Conservation (phyloP, 23 tunicate species). For the Diplosoma virens region DNA sequence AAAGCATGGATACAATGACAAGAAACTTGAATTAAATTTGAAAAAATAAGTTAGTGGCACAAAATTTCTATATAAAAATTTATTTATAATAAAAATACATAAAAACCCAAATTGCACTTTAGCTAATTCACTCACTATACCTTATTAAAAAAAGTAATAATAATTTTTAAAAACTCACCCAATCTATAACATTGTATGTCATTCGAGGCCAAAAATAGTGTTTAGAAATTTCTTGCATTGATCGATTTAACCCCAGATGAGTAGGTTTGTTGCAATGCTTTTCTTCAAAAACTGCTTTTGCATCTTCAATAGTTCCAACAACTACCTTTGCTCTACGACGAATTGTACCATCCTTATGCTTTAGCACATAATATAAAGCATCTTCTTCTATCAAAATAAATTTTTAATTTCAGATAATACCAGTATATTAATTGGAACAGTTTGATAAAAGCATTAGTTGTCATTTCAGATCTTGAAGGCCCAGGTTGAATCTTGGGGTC, state of each 20-base stretch:
- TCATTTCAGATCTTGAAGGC: neutral
- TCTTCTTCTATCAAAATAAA: constrained; percentile 11
- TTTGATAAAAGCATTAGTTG: neutral
- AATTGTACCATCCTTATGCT: constrained; percentile 49
- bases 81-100: too few species aligned
- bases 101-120: too few species aligned
- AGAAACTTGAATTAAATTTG: too few species aligned
- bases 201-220: constrained; percentile 67
- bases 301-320: constrained; percentile 38
- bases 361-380: constrained; percentile 33
- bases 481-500: neutral
- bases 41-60: too few species aligned
- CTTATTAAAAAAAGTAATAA: too few species aligned
- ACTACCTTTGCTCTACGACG: constrained; percentile 51
- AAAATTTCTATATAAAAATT: too few species aligned
- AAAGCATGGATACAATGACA: too few species aligned
- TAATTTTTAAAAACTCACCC: constrained; percentile 33
- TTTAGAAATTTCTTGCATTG: constrained; percentile 43
- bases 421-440: too few species aligned
- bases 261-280: constrained; percentile 26
- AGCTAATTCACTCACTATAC: too few species aligned
- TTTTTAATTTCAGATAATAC: neutral
- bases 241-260: constrained; percentile 47
- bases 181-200: constrained; percentile 58
- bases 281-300: constrained; percentile 29